Evolutionary conservation across 2,888 invertebrate genomes (phyloP), one percentile per base, ranked within the genome.

Genomic region (Mesorhabditis spiculigera): DNA sequence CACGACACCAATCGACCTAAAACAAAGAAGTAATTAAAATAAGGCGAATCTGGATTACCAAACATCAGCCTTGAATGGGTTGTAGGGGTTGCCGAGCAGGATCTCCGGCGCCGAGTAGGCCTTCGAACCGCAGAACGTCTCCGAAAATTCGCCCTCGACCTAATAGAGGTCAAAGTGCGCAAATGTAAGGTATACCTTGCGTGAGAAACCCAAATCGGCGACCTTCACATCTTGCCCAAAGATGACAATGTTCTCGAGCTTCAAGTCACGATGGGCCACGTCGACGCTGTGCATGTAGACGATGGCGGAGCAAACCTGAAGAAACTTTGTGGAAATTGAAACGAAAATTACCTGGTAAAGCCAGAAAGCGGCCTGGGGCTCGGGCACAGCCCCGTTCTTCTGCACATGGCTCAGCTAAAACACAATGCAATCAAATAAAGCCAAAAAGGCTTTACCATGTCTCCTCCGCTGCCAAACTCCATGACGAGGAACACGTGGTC

Each of bases 211-310:
- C 72, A 88, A 88, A 79, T 88, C 88, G 71, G 86, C 86, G 4
- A 88, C 81, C 73, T 88, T 87, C 71, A 86, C 85, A 74, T 86
- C 86, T 4, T 76, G 73, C 4, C 45, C 42, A 65, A 88, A 80
- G n/a, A 88, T 80, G n/a, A 88, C 82, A 73, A 88, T 87, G 78
- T 88, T 88, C 77, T 88, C 88, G 61, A 88, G 83, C 78, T 88
- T 88, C 65, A 88, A 79, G 75, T 88, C 88, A n/a, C 88, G 78
- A 75, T 88, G 88, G 3, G 87, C 86, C 13, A 88, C 86, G 70
- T 86, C 83, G 2, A 13, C 16, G 8, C 28, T 41, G 68, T 13
- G 42, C 13, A 68, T 8, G n/a, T n/a, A 41, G 45, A 8, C 10
- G 45, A n/a, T 16, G n/a, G 63, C 28, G 3, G n/a, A 28, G 63